Conservation (phyloP, 2,888 invertebrate species). For the Nemurella pictetii region DNA sequence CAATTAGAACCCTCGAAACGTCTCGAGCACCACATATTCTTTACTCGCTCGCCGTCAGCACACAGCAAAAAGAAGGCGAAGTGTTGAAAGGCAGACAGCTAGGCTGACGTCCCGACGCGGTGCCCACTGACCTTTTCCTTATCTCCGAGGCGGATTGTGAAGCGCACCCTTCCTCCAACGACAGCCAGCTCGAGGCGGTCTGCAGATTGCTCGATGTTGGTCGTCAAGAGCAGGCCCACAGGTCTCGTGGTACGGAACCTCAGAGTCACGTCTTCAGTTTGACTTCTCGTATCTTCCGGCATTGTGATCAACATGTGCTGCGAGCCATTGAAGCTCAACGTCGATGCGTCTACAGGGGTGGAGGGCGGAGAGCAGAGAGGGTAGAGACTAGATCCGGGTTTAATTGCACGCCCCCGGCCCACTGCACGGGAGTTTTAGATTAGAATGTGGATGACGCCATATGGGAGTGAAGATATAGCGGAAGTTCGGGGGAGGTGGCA, state of each 20-base stretch:
- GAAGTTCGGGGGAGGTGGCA: neutral
- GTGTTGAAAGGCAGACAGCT: neutral
- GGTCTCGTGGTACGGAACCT: constrained; percentile 83
- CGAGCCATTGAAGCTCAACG: constrained; percentile 84
- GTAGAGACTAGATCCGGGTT: neutral
- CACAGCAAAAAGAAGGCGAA: neutral
- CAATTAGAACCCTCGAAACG: neutral
- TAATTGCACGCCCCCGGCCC: neutral
- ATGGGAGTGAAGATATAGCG: neutral
- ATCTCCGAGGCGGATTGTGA: constrained; percentile 81
- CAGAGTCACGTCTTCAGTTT: constrained; percentile 86
- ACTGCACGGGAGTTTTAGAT: neutral
- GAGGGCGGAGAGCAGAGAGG: constrained; percentile 42
- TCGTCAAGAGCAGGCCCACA: constrained; percentile 75
- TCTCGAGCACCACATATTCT: neutral
- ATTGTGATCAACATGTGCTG: constrained; percentile 79
- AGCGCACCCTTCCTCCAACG: constrained; percentile 79
- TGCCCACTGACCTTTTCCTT: constrained; percentile 70
- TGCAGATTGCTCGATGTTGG: constrained; percentile 74
- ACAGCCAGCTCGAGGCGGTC: constrained; percentile 85
- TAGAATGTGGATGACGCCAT: neutral
- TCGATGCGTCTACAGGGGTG: constrained; percentile 79
- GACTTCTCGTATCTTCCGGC: constrained; percentile 74
- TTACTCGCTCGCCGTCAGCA: neutral
- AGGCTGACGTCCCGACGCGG: neutral